Evolutionary conservation across 2,797 vertebrate species (phyloP), one percentile per base, ranked within the genome.

Genomic region (Poecilia wingei): DNA sequence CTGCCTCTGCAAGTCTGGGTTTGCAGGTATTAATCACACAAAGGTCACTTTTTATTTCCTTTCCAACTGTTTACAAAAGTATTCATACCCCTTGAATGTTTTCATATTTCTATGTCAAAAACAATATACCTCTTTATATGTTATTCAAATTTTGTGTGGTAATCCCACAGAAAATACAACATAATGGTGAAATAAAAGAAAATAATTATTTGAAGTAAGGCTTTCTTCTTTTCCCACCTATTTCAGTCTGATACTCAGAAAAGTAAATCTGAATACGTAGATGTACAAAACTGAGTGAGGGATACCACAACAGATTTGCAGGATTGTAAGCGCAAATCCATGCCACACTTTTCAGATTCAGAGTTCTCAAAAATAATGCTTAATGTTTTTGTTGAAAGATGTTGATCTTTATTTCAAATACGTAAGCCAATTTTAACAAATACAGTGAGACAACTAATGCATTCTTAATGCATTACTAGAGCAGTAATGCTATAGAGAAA

Each of bases 1-100:
- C 94, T 99, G 98, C 36, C 91, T 98, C 72, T 99, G 98, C 94
- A 98, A 98, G 94, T 95, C 97, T 0, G 98, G 98, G 45, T 99
- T 97, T 88, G 96, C 98, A 98, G 98, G 98, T 99, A 98, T 69
- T 68, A 79, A 86, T 87, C 82, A 84, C 75, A 13, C 57, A 84
- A 20, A 68, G 87, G 82, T 86, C 70, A 75, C 83, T 64, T 89
- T 88, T 92, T 87, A 86, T 82, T 47, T 86, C 74, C 64, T 74
- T 88, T 73, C 79, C 75, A 72, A 72, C 77, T 78, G 72, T 83
- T 77, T 36, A 36, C 31, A 36, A 10, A 36, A 9, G 16, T 66
- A 36, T 66, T 66, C 33, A 20, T 31, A 66, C 8, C 33, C 16
- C 18, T 66, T 66, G 7, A 36, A 22, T 66, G 18, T 66, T 66